Evolutionary conservation across 2,888 invertebrate genomes (phyloP).

Genomic region (Rhopalosiphum nymphaeae): DNA sequence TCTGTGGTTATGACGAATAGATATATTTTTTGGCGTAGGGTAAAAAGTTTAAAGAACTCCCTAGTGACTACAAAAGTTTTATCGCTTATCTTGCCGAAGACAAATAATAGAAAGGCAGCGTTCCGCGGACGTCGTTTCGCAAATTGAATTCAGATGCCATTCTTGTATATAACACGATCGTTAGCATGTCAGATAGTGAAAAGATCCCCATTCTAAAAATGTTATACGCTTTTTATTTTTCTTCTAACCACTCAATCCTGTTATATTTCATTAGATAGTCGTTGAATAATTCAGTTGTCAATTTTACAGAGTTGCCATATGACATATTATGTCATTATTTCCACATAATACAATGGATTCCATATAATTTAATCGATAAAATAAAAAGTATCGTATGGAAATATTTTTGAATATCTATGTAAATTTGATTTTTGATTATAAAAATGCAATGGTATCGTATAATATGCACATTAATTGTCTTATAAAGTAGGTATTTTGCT

Average conservation of each 20-base stretch:
- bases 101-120: constrained; percentile 43
- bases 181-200: constrained; percentile 36
- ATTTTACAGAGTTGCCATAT: neutral
- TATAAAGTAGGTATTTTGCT: neutral
- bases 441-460: neutral
- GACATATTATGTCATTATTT: neutral
- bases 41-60: constrained; percentile 41
- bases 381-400: neutral
- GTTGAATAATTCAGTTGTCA: constrained; percentile 8
- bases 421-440: neutral
- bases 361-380: neutral
- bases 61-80: constrained; percentile 51
- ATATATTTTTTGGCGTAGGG: constrained; percentile 14
- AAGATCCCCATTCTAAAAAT: neutral
- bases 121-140: constrained; percentile 47
- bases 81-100: constrained; percentile 52
- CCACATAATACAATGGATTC: neutral
- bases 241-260: neutral
- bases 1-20: constrained; percentile 27
- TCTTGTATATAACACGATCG: constrained; percentile 46
- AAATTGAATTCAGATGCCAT: constrained; percentile 61
- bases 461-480: neutral
- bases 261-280: neutral
- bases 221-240: constrained; percentile 4
- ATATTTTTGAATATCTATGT: neutral